Evolutionary conservation across 2,113 vertebrate genomes (phyloP), one percentile per base, ranked within the genome.

Genomic region (Cyanoderma ruficeps): DNA sequence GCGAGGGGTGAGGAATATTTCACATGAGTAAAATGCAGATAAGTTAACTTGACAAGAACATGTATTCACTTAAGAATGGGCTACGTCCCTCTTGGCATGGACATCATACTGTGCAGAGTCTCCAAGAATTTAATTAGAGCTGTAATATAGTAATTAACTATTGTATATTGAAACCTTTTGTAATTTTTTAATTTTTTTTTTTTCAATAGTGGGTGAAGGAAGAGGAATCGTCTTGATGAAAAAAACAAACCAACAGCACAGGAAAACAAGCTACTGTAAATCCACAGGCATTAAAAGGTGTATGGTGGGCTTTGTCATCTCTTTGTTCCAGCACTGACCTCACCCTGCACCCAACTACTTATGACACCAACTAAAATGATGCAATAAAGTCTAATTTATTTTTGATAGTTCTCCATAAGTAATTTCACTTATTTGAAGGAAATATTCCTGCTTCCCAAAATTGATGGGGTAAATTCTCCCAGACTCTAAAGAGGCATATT

Each of bases 111-210:
- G 65, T 74, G 64, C 93, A 91, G 86, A 96, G 67, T 69, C 91
- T 83, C 72, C 74, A 95, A 92, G 94, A 85, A 96, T 89, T 93
- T 96, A 92, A 96, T 97, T 96, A 96, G 94, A 94, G 65, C 35
- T 95, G 50, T 70, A 87, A 90, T 88, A 79, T 14, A 87, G 77
- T 85, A 92, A 96, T 96, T 96, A 94, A 91, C 39, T 80, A 71
- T 76, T 71, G 69, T 87, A 89, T 72, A 93, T 68, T 90, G 92
- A 95, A 96, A 96, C 71, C 53, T 76, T 94, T 78, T 88, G 44
- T 77, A 47, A n/a, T 92, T 85, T 75, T 25, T 2, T 2, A 21
- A 20, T 10, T 42, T 77, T 59, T 86, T n/a, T 86, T 87, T 83
- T 78, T 77, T 16, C 47, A 53, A 10, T 68, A 74, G 31, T 35